Conservation (phyloP, 2,113 vertebrate species). For the Pipra filicauda region DNA sequence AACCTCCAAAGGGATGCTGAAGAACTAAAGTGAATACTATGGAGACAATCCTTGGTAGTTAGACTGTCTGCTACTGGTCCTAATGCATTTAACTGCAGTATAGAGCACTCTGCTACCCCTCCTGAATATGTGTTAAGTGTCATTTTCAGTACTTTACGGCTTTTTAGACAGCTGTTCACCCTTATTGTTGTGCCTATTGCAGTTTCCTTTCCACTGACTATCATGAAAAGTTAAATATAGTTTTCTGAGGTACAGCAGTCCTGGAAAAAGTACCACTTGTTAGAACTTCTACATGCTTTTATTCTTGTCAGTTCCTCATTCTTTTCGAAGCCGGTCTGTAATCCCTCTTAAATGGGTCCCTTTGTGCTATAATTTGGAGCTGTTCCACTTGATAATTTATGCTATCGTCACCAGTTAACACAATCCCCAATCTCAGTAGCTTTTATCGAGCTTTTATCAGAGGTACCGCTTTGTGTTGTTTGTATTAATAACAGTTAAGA, state of each 20-base stretch:
- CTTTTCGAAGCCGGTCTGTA: background rate
- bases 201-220: background rate
- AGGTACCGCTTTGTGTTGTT: conserved; percentile 17
- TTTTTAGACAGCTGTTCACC: background rate
- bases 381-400: conserved; percentile 15
- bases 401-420: background rate
- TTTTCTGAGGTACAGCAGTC: background rate
- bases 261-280: background rate
- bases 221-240: background rate
- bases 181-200: background rate
- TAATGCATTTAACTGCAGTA: background rate
- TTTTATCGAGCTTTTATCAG: conserved; percentile 43
- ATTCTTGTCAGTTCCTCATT: background rate
- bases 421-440: conserved; percentile 20
- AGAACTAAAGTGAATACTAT: background rate
- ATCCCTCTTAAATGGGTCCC: background rate
- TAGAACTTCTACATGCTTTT: background rate
- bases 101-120: background rate
- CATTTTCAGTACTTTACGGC: background rate
- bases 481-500: conserved; percentile 22
- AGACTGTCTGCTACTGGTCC: background rate
- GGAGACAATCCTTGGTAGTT: background rate
- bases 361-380: background rate
- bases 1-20: background rate
- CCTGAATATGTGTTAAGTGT: background rate